Evolutionary conservation across 2,113 vertebrate species (phyloP).

Genomic region (Rissa tridactyla): DNA sequence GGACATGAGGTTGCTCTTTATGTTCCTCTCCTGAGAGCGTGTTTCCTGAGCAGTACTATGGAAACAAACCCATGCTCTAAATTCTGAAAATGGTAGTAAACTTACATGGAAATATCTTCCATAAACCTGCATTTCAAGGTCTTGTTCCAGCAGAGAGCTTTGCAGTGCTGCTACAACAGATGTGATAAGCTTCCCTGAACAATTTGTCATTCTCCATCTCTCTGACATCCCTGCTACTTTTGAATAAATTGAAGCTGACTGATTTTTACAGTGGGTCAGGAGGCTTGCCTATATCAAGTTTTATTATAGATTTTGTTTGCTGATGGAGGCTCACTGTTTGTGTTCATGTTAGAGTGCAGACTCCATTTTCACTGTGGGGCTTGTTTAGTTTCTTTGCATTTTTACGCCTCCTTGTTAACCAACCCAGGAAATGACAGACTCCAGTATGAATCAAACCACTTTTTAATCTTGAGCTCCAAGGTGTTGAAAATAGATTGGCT

Average conservation of each 20-base stretch:
- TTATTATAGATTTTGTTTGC: background rate
- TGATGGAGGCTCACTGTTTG: background rate
- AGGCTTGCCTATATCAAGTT: background rate
- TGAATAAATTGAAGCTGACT: conserved; percentile 14
- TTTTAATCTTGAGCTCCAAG: background rate
- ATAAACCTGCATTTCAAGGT: background rate
- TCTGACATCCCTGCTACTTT: conserved; percentile 18
- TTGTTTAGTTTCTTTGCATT: background rate
- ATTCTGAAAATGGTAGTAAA: background rate
- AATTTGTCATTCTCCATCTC: background rate
- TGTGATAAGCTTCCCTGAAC: background rate
- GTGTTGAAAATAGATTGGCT: background rate
- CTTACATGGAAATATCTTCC: background rate
- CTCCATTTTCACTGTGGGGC: background rate
- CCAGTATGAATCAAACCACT: background rate
- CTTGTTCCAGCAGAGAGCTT: background rate
- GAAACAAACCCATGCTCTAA: background rate
- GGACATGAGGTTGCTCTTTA: background rate
- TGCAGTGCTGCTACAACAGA: background rate
- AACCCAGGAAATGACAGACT: background rate
- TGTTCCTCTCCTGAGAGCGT: background rate
- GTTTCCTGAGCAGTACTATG: background rate
- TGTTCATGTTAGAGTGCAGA: background rate
- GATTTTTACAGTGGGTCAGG: background rate
- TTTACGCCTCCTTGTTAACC: background rate